Evolutionary conservation across 1,140 invertebrate genomes (phyloP), one percentile per base, ranked within the genome.

Genomic region (Hestina assimilis): DNA sequence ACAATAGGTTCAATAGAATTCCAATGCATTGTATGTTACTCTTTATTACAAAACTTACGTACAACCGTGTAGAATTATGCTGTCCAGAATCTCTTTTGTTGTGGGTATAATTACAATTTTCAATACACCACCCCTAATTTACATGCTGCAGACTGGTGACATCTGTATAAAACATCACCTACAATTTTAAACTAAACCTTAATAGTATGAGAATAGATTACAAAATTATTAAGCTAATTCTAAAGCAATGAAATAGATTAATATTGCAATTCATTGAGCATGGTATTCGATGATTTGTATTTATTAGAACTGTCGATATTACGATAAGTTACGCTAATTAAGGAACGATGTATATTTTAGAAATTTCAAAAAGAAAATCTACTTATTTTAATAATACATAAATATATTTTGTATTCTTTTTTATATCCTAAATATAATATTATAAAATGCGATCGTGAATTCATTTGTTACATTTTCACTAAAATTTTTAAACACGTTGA

Each of bases 101-200:
- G 43, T 59, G 23, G 35, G 28, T 60, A 63, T 74, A 71, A 74
- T 74, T 72, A 75, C 50, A 26, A 41, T 29, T 74, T 72, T 72
- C 50, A 26, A 41, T 29, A 23, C 50, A 52, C 23, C 19, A 24
- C 50, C 50, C 50, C 50, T 41, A 52, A 52, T 52, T 52, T 52
- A 52, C 35, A 42, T 42, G 50, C 14, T 15, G 19, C 8, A 52
- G 23, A 17, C 15, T 21, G 50, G 20, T 41, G 35, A 42, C 38
- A 40, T 29, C 35, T 42, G 35, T 42, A 40, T 6, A 40, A 40
- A 24, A 51, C 12, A 26, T 21, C 17, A 38, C 4, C 9, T 15
- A 26, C 11, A 12, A n/a, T 14, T 35, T 11, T 12, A 48, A 35
- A 48, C 4, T 21, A 8, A 23, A 31, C 46, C 46, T 14, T 48